A percentile compares a stretch with the other conserved stretches of the same genome.
Conservation (phyloP, 2,113 vertebrate species). For the Psophia crepitans region DNA sequence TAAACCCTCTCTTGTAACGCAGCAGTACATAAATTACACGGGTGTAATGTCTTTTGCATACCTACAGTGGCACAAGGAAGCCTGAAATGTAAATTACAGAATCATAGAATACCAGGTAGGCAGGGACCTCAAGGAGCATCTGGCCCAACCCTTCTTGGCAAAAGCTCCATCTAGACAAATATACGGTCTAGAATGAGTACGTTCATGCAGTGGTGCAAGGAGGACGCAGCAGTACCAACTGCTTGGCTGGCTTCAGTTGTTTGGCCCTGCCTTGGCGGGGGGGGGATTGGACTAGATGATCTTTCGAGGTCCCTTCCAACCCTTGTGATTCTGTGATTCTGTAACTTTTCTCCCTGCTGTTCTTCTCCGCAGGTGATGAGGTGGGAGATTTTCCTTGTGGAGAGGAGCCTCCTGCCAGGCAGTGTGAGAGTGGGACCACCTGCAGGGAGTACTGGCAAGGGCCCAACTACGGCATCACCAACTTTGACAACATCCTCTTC, state of each 20-base stretch:
- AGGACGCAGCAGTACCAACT: not conserved
- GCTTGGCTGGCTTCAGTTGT: rapidly evolving
- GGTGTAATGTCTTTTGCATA: not conserved
- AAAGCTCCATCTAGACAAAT: no score
- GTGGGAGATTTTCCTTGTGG: slow-evolving; percentile 90
- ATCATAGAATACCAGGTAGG: no score
- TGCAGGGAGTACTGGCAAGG: slow-evolving; percentile 91
- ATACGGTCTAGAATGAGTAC: no score
- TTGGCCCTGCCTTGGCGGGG: no score
- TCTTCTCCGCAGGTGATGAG: slow-evolving; percentile 74
- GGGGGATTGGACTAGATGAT: no score
- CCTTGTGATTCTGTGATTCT: no score
- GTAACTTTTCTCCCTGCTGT: not conserved
- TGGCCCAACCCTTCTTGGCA: no score
- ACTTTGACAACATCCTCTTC: slow-evolving; percentile 97
- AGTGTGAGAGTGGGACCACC: slow-evolving; percentile 75
- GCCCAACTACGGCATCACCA: slow-evolving; percentile 95
- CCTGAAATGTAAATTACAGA: not conserved
- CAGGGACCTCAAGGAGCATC: no score
- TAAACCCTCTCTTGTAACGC: rapidly evolving
- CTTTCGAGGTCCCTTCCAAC: no score
- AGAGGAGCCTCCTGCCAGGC: slow-evolving; percentile 81
- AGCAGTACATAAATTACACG: not conserved
- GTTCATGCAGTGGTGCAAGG: not conserved
- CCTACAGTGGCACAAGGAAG: not conserved